Conservation (phyloP, 2,888 invertebrate species). For the Lottia scabra region DNA sequence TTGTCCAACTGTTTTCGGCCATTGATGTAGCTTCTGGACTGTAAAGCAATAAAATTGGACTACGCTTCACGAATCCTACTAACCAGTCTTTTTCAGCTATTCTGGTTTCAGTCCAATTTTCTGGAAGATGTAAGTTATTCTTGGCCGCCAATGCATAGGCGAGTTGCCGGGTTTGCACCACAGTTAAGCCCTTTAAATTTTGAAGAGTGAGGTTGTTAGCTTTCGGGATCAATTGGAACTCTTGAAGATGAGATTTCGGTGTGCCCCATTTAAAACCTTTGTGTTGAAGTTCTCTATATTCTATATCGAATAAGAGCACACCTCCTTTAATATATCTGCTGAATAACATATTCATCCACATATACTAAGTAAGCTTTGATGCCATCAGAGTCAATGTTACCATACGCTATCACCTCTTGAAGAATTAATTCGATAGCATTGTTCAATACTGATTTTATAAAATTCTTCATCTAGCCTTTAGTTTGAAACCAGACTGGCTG, state of each 20-base stretch:
- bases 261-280: slow-evolving; percentile 19
- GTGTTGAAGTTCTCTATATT: slow-evolving; percentile 14
- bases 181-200: neutral
- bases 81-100: too few relatives aligned
- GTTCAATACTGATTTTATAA: neutral
- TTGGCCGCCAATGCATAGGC: too few relatives aligned
- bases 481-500: too few relatives aligned
- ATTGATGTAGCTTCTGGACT: too few relatives aligned
- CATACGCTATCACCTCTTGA: slow-evolving; percentile 15
- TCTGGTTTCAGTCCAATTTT: too few relatives aligned
- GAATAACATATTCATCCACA: slow-evolving; percentile 9
- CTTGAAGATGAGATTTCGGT: neutral
- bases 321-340: slow-evolving; percentile 15
- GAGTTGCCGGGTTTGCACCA: too few relatives aligned
- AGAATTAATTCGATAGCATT: slow-evolving; percentile 11
- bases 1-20: too few relatives aligned
- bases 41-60: too few relatives aligned
- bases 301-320: slow-evolving; percentile 23
- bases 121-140: too few relatives aligned
- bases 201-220: slow-evolving; percentile 3
- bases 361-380: slow-evolving; percentile 14
- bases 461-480: too few relatives aligned
- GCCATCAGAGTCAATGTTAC: slow-evolving; percentile 10
- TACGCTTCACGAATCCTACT: too few relatives aligned
- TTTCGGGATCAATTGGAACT: slow-evolving; percentile 23